phyloP scores from a whole-genome alignment of 2,113 vertebrate genomes.

The Chamaetylas fuelleborni region DNA sequence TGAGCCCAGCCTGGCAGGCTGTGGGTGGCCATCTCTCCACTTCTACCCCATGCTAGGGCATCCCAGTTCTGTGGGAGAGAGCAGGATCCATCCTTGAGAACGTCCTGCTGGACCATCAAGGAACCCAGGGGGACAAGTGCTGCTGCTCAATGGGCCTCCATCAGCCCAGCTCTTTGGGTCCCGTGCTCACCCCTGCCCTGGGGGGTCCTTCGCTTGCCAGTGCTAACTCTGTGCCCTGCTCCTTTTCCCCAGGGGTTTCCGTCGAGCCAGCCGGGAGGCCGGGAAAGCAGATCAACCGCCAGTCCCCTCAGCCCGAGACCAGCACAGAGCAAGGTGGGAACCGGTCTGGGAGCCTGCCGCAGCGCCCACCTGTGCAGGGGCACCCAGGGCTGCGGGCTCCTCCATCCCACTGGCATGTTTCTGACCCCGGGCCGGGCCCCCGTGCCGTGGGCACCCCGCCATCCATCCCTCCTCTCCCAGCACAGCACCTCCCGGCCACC shows the following conservation, averaged over 20 bases:
- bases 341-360: slow-evolving; percentile 64
- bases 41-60: accelerated
- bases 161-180: neutral
- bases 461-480: neutral
- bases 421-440: neutral
- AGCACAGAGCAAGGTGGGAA: slow-evolving; percentile 92
- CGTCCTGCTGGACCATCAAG: neutral
- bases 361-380: slow-evolving; percentile 39
- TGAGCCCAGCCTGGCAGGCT: neutral
- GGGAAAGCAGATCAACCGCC: slow-evolving; percentile 90
- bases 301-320: slow-evolving; percentile 80
- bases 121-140: neutral
- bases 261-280: slow-evolving; percentile 86
- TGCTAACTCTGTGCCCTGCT: slow-evolving; percentile 73
- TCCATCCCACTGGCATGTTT: slow-evolving; percentile 47
- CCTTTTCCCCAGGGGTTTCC: slow-evolving; percentile 79
- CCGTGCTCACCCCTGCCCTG: neutral
- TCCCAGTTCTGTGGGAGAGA: neutral
- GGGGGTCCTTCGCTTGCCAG: neutral
- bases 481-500: neutral
- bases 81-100: neutral
- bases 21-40: neutral
- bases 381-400: slow-evolving; percentile 12
- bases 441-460: neutral
- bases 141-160: neutral